These are phyloP conservation scores for Smutsia temminckii DNA, from an alignment of 2,797 vertebrate genomes.

Conservation along the genomic window DNA sequence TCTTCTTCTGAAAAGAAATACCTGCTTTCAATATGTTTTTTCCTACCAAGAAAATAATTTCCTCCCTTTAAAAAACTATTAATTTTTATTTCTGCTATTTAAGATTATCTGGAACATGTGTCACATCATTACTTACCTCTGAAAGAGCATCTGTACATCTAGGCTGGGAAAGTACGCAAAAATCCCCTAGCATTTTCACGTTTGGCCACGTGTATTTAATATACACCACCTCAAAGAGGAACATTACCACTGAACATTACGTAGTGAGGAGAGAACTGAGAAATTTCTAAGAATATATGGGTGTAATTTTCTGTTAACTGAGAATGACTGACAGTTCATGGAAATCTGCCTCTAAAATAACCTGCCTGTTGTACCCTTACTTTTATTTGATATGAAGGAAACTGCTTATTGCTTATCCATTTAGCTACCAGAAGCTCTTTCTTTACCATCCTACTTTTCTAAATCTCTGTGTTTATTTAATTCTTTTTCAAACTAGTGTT, in stretches of 20 bases:
- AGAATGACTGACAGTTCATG: constrained; percentile 67
- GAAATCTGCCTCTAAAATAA: constrained; percentile 67
- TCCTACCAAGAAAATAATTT: not conserved
- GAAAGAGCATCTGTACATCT: constrained; percentile 16
- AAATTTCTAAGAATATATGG: constrained; percentile 77
- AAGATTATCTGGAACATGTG: not conserved
- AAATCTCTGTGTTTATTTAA: not conserved
- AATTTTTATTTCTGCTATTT: constrained; percentile 32
- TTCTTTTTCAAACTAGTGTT: not conserved
- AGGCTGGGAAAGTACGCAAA: constrained; percentile 49
- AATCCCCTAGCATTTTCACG: constrained; percentile 58
- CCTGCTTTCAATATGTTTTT: not conserved
- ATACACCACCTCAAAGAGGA: constrained; percentile 67
- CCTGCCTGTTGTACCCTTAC: not conserved
- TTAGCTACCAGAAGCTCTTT: constrained; percentile 28
- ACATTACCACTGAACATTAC: not conserved
- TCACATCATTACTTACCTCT: constrained; percentile 26
- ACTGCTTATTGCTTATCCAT: constrained; percentile 13
- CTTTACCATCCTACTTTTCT: not conserved
- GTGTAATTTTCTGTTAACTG: constrained; percentile 72
- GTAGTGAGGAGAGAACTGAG: constrained; percentile 18
- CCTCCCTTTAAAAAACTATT: not conserved
- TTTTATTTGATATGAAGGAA: constrained; percentile 44
- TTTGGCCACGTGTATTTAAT: constrained; percentile 46
- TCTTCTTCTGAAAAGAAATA: constrained; percentile 25